These are phyloP conservation scores for Synaphobranchus kaupii DNA, from an alignment of 2,797 vertebrate species.

Conservation along the genomic window DNA sequence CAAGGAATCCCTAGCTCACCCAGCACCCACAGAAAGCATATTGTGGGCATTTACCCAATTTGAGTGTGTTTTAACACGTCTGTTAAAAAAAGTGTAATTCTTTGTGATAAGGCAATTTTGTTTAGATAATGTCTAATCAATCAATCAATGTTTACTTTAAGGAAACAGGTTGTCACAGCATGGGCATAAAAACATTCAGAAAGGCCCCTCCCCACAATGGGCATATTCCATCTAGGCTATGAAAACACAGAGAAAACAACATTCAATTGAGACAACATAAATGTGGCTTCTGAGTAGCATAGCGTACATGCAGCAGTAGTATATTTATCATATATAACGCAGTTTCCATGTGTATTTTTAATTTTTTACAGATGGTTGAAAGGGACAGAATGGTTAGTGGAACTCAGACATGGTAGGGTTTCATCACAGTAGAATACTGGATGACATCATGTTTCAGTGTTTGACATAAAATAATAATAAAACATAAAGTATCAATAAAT, in stretches of 20 bases:
- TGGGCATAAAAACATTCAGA: no score
- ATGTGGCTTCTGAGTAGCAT: background rate
- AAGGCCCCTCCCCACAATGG: no score
- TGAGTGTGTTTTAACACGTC: background rate
- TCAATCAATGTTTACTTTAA: no score
- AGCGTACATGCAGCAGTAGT: background rate
- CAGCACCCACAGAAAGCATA: background rate
- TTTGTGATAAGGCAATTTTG: background rate
- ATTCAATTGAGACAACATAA: background rate
- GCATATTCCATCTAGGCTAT: background rate
- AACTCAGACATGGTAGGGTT: background rate
- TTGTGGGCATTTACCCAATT: background rate
- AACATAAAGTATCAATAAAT: background rate
- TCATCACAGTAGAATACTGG: background rate
- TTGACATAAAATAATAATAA: background rate
- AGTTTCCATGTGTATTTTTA: background rate
- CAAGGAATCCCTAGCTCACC: background rate
- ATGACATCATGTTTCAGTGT: background rate
- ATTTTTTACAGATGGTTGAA: background rate
- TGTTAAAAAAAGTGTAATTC: background rate
- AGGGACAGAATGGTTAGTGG: background rate
- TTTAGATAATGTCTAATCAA: background rate
- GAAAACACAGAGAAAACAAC: background rate
- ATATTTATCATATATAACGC: background rate
- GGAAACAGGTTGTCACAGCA: no score